Conservation (phyloP, 2,797 vertebrate genomes). For the Rhinogobio ventralis region DNA sequence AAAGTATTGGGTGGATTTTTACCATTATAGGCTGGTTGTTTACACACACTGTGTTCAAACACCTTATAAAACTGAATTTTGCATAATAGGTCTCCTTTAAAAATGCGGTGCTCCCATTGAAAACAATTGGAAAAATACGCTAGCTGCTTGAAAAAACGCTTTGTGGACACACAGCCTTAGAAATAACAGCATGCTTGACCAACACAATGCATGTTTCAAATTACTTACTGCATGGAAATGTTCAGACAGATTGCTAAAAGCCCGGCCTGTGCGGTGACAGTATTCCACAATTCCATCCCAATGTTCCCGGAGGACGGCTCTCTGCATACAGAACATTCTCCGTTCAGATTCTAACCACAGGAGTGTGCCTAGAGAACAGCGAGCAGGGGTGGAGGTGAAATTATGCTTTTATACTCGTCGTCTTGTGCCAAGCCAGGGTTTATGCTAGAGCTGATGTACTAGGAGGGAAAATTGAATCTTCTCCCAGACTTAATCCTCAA, state of each 20-base stretch:
- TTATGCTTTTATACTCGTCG: slow-evolving; percentile 60
- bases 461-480: slow-evolving; percentile 43
- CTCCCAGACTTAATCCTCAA: slow-evolving; percentile 39
- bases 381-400: slow-evolving; percentile 53
- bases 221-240: neutral
- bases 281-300: slow-evolving; percentile 34
- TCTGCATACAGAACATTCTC: slow-evolving; percentile 38
- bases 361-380: slow-evolving; percentile 66
- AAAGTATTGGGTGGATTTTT: no score
- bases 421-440: slow-evolving; percentile 64
- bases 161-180: no score
- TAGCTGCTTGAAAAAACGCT: no score
- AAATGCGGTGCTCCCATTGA: no score
- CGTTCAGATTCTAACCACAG: slow-evolving; percentile 45
- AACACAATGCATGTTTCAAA: slow-evolving; percentile 25
- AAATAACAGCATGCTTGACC: slow-evolving; percentile 4
- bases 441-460: slow-evolving; percentile 53
- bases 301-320: neutral
- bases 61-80: no score
- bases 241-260: neutral
- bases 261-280: neutral
- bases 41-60: no score
- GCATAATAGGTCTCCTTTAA: no score
- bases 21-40: no score
- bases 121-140: no score